A percentile compares a stretch with the other conserved stretches of the same genome.
Evolutionary conservation across 2,888 invertebrate species (phyloP).

Genomic region (Galeopsomyia nigrocyanea): DNA sequence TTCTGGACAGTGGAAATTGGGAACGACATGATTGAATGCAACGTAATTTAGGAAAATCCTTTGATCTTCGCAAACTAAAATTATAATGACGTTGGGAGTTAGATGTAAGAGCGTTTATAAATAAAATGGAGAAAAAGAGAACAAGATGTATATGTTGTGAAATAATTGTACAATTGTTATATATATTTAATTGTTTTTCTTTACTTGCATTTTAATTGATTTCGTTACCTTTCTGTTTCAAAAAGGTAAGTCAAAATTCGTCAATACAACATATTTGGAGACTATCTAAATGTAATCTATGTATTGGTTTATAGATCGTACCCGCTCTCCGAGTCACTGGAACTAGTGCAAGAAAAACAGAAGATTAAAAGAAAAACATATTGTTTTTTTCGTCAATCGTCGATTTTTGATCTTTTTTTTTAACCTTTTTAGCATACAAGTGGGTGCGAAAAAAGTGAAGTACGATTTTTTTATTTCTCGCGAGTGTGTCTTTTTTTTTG

Average conservation of each 20-base stretch:
- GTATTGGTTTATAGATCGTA: conserved; percentile 34
- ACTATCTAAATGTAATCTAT: conserved; percentile 46
- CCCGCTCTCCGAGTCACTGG: conserved; percentile 27
- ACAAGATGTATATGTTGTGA: too few relatives aligned
- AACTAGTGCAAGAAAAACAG: conserved; percentile 41
- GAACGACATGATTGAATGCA: too few relatives aligned
- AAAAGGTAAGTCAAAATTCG: conserved; percentile 40
- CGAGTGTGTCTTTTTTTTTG: conserved; percentile 39
- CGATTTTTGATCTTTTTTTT: conserved; percentile 18
- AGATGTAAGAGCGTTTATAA: not conserved
- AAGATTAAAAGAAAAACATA: too few relatives aligned
- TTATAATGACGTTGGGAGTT: not conserved
- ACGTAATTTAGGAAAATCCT: not conserved
- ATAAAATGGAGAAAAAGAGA: conserved; percentile 3
- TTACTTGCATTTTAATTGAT: conserved; percentile 38
- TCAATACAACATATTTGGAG: conserved; percentile 46
- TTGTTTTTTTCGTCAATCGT: conserved; percentile 12
- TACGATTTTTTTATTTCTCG: conserved; percentile 14
- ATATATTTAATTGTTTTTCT: conserved; percentile 42
- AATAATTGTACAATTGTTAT: too few relatives aligned
- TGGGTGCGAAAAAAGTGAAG: conserved; percentile 33
- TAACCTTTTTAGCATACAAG: conserved; percentile 6
- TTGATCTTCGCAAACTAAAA: conserved; percentile 4
- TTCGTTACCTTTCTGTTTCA: conserved; percentile 25
- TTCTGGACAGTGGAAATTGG: too few relatives aligned